Evolutionary conservation across 2,888 invertebrate species (phyloP).

Genomic region (Hypercompe scribonia): DNA sequence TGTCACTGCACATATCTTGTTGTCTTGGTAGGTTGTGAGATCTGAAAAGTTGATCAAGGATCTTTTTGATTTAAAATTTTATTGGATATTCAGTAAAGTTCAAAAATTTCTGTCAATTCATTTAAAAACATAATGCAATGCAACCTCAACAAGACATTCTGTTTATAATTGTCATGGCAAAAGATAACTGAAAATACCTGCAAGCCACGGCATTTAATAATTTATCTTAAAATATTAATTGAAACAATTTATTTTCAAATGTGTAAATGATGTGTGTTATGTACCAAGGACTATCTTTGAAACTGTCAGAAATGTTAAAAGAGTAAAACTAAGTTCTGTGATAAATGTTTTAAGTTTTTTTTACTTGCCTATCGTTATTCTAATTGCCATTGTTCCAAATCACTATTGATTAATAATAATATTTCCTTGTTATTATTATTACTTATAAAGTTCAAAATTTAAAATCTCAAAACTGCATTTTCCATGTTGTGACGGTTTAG

Average conservation of each 20-base stretch:
- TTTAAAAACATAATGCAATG: not conserved
- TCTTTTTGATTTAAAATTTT: slow-evolving; percentile 14
- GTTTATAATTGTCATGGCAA: not conserved
- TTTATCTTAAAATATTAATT: not conserved
- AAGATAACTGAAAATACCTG: not conserved
- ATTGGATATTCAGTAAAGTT: not conserved
- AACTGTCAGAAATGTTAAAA: not conserved
- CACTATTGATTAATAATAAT: not conserved
- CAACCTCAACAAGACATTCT: too few relatives aligned
- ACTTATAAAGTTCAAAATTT: too few relatives aligned
- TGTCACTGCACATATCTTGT: slow-evolving; percentile 27
- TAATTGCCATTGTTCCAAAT: not conserved
- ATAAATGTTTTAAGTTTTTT: not conserved
- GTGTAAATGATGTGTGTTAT: not conserved
- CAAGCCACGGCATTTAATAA: not conserved
- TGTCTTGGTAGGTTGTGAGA: slow-evolving; percentile 30
- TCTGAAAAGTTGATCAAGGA: slow-evolving; percentile 19
- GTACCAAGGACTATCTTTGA: not conserved
- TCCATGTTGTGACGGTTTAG: too few relatives aligned
- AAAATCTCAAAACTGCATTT: too few relatives aligned
- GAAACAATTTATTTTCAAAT: not conserved
- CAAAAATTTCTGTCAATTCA: not conserved
- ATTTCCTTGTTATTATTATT: not conserved
- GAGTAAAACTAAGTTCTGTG: not conserved
- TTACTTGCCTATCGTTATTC: not conserved